A percentile compares a stretch with the other conserved stretches of the same genome.
Conservation (phyloP, 92 coral and sea anemone genomes). For the Porites rus region DNA sequence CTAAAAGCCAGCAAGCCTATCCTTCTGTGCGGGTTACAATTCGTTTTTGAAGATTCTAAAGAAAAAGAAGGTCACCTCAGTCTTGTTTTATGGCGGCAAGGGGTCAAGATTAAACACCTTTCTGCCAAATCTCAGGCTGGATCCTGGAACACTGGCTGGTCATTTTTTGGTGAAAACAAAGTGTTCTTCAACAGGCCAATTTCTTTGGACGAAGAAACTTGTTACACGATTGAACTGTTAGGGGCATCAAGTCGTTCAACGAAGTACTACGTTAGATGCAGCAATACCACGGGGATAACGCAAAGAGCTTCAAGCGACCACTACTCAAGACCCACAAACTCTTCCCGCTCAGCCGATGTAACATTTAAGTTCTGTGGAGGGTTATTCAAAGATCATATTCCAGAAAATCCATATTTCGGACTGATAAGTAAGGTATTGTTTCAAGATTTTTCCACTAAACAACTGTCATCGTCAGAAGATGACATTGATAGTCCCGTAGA, state of each 20-base stretch:
- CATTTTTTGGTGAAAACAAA: not conserved
- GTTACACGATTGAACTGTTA: not conserved
- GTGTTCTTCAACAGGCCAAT: slow-evolving; percentile 11
- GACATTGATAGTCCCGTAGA: not conserved
- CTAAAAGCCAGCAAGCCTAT: not conserved
- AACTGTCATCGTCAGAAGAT: not conserved
- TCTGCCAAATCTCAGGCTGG: not conserved
- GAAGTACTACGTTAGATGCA: not conserved
- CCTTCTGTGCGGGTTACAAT: not conserved
- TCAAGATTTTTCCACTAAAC: not conserved
- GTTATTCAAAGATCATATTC: not conserved
- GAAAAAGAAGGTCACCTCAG: not conserved
- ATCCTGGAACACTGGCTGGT: not conserved
- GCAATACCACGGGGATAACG: not conserved
- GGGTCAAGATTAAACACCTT: not conserved
- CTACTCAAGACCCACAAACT: not conserved
- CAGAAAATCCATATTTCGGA: not conserved
- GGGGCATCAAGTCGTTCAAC: not conserved
- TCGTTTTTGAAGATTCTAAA: not conserved
- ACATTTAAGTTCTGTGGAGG: not conserved
- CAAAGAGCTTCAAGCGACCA: not conserved
- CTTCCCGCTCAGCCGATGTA: not conserved
- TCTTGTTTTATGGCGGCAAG: not conserved
- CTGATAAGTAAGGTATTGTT: not conserved
- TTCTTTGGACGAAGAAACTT: not conserved